phyloP scores from a whole-genome alignment of 2,797 vertebrate species.

The Anableps anableps region DNA sequence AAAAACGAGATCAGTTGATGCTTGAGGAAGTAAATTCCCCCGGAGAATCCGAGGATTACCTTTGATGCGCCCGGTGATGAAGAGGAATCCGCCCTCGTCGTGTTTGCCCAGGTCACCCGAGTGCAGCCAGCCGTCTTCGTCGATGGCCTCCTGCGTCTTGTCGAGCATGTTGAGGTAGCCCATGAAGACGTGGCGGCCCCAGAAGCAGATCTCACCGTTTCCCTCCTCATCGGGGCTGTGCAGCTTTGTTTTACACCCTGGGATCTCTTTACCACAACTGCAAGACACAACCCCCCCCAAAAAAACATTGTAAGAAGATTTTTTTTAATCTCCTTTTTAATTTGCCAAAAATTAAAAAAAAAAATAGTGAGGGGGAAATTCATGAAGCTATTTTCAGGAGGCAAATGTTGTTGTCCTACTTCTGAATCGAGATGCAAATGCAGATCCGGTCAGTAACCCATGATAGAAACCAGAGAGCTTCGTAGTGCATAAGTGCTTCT shows the following conservation, averaged over 20 bases:
- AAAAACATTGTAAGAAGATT: fast-evolving
- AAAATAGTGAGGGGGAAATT: background rate
- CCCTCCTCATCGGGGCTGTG: constrained; percentile 80
- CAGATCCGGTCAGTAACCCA: too few species aligned
- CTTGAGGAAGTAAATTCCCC: background rate
- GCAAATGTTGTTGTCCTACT: background rate
- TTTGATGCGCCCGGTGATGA: constrained; percentile 94
- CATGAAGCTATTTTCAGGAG: background rate
- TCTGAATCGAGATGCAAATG: fast-evolving
- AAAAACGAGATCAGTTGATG: background rate
- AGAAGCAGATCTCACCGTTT: constrained; percentile 90
- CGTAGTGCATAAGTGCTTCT: too few species aligned
- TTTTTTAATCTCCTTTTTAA: background rate
- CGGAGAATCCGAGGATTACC: constrained; percentile 70
- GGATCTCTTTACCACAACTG: constrained; percentile 89
- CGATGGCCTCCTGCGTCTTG: constrained; percentile 85
- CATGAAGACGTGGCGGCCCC: constrained; percentile 97
- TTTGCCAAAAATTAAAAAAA: background rate
- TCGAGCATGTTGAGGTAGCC: constrained; percentile 91
- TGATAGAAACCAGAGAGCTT: too few species aligned
- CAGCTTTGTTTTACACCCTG: constrained; percentile 86
- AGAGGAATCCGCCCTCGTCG: constrained; percentile 87
- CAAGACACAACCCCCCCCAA: too few species aligned
- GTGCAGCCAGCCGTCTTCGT: constrained; percentile 91
- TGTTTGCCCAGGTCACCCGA: constrained; percentile 91